These are phyloP conservation scores for Leucophora obtusa DNA, from an alignment of 2,888 invertebrate species.

Conservation along the genomic window DNA sequence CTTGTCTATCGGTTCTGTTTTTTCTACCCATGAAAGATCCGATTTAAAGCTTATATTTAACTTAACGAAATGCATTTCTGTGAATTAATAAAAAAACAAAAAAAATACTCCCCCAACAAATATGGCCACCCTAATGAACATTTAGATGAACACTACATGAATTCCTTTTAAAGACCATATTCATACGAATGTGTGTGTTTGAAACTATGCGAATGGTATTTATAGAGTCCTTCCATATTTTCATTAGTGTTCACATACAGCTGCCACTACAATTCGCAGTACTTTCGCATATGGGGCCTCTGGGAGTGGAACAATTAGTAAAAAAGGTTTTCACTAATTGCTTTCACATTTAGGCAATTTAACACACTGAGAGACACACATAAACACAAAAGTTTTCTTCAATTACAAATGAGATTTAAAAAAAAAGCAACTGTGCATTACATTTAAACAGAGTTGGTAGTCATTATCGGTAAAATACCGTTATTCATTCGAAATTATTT, in stretches of 20 bases:
- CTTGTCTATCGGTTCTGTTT: no score
- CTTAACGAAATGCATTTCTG: no score
- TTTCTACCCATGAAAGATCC: no score
- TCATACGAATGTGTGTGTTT: neutral
- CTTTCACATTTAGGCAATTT: conserved; percentile 61
- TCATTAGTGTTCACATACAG: conserved; percentile 18
- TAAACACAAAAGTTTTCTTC: conserved; percentile 36
- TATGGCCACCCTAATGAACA: neutral
- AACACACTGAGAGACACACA: neutral
- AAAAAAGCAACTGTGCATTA: neutral
- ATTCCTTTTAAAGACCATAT: neutral
- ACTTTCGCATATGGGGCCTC: conserved; percentile 42
- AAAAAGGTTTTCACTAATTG: conserved; percentile 61
- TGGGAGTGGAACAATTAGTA: conserved; percentile 58
- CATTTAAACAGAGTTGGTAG: neutral
- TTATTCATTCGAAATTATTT: no score
- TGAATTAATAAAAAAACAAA: no score
- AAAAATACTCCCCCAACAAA: no score
- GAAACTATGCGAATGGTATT: conserved; percentile 22
- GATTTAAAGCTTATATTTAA: no score
- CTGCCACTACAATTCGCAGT: conserved; percentile 6
- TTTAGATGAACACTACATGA: neutral
- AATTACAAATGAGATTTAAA: conserved; percentile 32
- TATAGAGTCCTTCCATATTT: conserved; percentile 43
- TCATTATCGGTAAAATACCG: no score